phyloP scores from a whole-genome alignment of 2,113 vertebrate genomes.

The Pelvicachromis taeniatus region DNA sequence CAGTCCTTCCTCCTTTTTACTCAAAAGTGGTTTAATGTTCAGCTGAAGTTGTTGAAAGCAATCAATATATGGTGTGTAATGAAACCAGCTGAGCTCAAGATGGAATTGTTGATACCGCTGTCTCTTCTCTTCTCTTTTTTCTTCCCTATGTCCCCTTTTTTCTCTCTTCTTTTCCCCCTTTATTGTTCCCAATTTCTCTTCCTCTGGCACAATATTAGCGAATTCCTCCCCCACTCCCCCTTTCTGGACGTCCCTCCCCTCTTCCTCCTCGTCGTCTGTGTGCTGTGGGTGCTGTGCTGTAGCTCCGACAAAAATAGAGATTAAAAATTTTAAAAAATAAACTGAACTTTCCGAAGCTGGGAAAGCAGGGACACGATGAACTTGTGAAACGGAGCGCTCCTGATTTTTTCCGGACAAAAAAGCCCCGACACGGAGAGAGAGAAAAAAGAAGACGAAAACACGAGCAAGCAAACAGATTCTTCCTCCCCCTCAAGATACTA shows the following conservation, averaged over 20 bases:
- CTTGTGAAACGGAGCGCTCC: constrained; percentile 49
- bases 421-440: constrained; percentile 49
- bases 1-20: constrained; percentile 1
- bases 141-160: background rate
- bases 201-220: constrained; percentile 68
- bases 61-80: constrained; percentile 48
- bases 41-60: constrained; percentile 48
- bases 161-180: background rate
- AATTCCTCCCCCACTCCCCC: background rate
- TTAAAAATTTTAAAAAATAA: constrained; percentile 13
- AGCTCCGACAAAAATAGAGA: constrained; percentile 68
- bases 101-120: constrained; percentile 37
- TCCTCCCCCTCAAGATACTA: constrained; percentile 27
- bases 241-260: constrained; percentile 22
- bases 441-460: constrained; percentile 58
- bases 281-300: constrained; percentile 77
- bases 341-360: constrained; percentile 53
- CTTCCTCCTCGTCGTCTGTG: constrained; percentile 58
- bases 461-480: background rate
- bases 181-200: constrained; percentile 42
- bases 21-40: constrained; percentile 42
- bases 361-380: constrained; percentile 47
- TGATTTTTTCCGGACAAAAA: constrained; percentile 56
- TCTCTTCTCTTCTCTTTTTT: constrained; percentile 18
- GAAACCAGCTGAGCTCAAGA: constrained; percentile 52